Percentiles rank a stretch among this genome's conserved stretches.
These are phyloP conservation scores for Trypoxylon attenuatum DNA, from an alignment of 2,888 invertebrate genomes.

Conservation along the genomic window DNA sequence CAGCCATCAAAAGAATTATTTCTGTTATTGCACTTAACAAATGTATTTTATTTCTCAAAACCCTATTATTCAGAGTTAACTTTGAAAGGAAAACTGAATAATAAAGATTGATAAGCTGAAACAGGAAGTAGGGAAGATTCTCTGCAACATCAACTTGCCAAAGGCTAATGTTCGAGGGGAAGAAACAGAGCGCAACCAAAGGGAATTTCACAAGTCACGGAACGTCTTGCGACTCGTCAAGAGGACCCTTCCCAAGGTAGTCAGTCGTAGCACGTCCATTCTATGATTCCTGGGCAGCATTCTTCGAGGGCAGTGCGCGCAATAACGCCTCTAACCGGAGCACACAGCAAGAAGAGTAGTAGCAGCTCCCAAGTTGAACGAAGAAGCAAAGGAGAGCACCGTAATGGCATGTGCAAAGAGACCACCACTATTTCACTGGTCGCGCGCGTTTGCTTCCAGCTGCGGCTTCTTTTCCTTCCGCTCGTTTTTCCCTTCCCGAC, in stretches of 20 bases:
- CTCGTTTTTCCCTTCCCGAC: constrained; percentile 38
- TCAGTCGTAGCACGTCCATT: constrained; percentile 49
- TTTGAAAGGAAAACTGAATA: no score
- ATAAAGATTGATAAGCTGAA: no score
- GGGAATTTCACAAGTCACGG: constrained; percentile 36
- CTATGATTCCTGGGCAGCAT: constrained; percentile 56
- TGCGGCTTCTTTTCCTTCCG: constrained; percentile 18
- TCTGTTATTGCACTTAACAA: no score
- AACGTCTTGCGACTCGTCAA: background rate
- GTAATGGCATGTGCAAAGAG: no score
- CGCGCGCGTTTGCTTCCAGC: constrained; percentile 22
- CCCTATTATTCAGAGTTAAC: no score
- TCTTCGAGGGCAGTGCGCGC: constrained; percentile 33
- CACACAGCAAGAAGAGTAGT: no score
- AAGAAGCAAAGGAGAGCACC: no score
- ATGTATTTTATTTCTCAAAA: no score
- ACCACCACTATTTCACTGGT: constrained; percentile 52
- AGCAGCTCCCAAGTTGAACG: no score
- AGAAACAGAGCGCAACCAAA: constrained; percentile 25
- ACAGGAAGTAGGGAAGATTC: no score
- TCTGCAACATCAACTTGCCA: no score
- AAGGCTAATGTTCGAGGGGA: no score
- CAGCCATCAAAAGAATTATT: background rate
- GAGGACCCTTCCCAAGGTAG: constrained; percentile 14
- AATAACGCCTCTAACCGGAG: constrained; percentile 50